A percentile compares a stretch with the other conserved stretches of the same genome.
phyloP scores from a whole-genome alignment of 2,888 invertebrate genomes.

The Trichacis sp. region DNA sequence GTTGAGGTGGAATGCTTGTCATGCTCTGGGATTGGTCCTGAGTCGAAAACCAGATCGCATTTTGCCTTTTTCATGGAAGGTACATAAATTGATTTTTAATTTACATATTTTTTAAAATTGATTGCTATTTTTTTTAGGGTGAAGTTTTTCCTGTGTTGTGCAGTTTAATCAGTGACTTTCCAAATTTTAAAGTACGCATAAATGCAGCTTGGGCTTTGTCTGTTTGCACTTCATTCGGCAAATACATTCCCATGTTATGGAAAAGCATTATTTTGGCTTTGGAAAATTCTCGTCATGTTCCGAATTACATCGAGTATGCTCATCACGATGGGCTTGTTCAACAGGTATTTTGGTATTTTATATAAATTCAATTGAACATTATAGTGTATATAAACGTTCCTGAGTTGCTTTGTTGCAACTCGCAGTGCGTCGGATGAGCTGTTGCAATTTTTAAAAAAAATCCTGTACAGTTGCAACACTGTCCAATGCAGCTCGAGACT shows the following conservation, averaged over 20 bases:
- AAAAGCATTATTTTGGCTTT: conserved; percentile 79
- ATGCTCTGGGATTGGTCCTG: conserved; percentile 85
- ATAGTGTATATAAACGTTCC: no score
- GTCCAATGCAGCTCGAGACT: no score
- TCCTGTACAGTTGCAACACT: no score
- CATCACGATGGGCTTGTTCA: conserved; percentile 89
- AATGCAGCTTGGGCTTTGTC: conserved; percentile 85
- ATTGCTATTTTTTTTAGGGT: conserved; percentile 67
- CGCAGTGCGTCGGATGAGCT: no score
- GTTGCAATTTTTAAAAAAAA: no score
- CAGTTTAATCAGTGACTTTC: conserved; percentile 77
- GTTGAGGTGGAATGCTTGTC: conserved; percentile 92
- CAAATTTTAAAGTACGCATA: conserved; percentile 91
- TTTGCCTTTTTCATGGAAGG: conserved; percentile 67
- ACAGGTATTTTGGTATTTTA: conserved; percentile 77
- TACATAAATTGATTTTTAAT: no score
- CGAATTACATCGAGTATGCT: conserved; percentile 86
- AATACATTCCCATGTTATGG: conserved; percentile 77
- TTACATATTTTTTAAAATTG: no score
- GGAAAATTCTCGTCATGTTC: conserved; percentile 82
- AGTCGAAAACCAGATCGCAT: conserved; percentile 69
- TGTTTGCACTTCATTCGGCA: conserved; percentile 75
- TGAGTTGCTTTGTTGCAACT: no score
- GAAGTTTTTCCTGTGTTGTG: conserved; percentile 77
- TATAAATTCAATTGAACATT: no score